phyloP scores from a whole-genome alignment of 2,888 invertebrate species.

The Monochamus alternatus region DNA sequence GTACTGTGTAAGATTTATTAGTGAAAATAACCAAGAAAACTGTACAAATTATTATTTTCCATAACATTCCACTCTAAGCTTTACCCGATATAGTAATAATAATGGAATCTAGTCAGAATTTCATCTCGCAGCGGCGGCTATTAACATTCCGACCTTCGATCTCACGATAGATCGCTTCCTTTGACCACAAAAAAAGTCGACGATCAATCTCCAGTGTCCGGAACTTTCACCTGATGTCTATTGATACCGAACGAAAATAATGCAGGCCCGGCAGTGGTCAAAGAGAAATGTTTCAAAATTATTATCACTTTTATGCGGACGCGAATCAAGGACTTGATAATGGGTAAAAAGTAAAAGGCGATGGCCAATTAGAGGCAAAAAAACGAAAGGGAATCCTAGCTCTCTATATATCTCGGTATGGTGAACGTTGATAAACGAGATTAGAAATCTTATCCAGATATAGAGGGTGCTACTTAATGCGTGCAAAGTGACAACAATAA shows the following conservation, averaged over 20 bases:
- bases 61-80: too few relatives aligned
- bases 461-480: too few relatives aligned
- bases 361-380: conserved; percentile 1
- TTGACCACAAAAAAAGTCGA: neutral
- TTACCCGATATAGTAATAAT: too few relatives aligned
- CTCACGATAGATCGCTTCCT: conserved; percentile 9
- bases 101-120: neutral
- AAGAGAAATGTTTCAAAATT: conserved; percentile 9
- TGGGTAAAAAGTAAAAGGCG: neutral
- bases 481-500: too few relatives aligned
- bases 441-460: too few relatives aligned
- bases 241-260: neutral
- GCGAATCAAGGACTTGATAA: neutral
- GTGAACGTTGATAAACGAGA: neutral
- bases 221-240: conserved; percentile 6
- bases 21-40: too few relatives aligned
- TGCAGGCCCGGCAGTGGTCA: neutral
- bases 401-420: neutral
- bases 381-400: neutral
- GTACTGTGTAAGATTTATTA: too few relatives aligned
- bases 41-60: too few relatives aligned
- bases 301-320: neutral
- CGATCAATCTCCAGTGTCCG: neutral
- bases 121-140: neutral
- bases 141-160: conserved; percentile 8